Conservation (phyloP, 2,888 invertebrate species). For the Capitulum mitella region DNA sequence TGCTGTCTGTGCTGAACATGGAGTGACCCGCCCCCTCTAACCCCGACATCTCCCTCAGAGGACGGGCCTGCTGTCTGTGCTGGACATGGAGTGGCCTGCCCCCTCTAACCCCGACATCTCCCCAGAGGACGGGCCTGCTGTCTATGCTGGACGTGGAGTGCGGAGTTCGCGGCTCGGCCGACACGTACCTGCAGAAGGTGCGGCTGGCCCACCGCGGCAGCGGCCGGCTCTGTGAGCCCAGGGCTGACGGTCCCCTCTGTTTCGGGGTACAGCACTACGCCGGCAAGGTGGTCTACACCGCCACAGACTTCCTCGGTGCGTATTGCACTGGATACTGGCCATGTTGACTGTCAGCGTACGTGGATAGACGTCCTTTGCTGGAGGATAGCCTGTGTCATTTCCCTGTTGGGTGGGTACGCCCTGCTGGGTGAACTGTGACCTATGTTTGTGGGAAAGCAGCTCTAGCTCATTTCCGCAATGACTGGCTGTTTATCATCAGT, state of each 20-base stretch:
- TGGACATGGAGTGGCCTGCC: neutral
- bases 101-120: neutral
- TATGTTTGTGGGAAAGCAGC: too few species aligned
- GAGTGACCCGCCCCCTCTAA: too few species aligned
- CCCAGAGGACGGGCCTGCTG: conserved; percentile 71
- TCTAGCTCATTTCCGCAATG: too few species aligned
- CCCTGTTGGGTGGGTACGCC: too few species aligned
- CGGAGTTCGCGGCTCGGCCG: conserved; percentile 70
- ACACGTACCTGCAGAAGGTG: conserved; percentile 71
- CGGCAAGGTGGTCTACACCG: conserved; percentile 77
- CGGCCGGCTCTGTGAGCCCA: conserved; percentile 43
- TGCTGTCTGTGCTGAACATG: too few species aligned
- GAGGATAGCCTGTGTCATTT: too few species aligned
- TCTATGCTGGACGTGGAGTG: conserved; percentile 90
- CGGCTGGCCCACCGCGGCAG: conserved; percentile 75
- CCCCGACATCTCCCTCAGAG: too few species aligned
- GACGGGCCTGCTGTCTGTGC: neutral
- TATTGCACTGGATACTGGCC: too few species aligned
- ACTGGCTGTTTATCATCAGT: too few species aligned
- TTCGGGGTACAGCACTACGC: conserved; percentile 90
- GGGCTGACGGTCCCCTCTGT: conserved; percentile 47
- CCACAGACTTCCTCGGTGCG: conserved; percentile 67
- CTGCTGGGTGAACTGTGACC: too few species aligned
- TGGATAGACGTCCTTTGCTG: too few species aligned
- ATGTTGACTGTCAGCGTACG: too few species aligned